Percentiles rank a stretch among this genome's conserved stretches.
These are phyloP conservation scores for Xestobium rufovillosum DNA, from an alignment of 2,888 invertebrate genomes.

Conservation along the genomic window DNA sequence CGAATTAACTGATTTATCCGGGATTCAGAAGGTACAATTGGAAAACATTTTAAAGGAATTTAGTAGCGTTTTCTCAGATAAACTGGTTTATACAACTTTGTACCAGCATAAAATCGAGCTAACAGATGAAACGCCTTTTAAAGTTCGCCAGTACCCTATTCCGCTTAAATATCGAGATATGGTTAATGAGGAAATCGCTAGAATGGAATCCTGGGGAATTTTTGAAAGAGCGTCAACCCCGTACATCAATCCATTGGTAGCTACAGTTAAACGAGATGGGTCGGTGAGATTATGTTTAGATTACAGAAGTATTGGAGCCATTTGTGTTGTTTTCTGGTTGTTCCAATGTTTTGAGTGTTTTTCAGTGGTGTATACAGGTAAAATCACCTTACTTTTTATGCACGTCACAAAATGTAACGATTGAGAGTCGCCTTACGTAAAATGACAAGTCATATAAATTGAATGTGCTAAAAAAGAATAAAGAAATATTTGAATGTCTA, in stretches of 20 bases:
- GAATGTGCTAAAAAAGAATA: too few relatives aligned
- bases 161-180: conserved; percentile 10
- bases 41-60: too few relatives aligned
- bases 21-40: too few relatives aligned
- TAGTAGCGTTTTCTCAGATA: conserved; percentile 10
- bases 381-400: too few relatives aligned
- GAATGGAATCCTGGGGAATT: conserved; percentile 10
- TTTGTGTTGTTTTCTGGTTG: too few relatives aligned
- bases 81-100: conserved; percentile 5
- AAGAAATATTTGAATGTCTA: too few relatives aligned
- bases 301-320: background rate
- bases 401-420: too few relatives aligned
- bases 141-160: conserved; percentile 13
- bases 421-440: too few relatives aligned
- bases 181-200: conserved; percentile 2
- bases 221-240: conserved; percentile 13
- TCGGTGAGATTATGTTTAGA: conserved; percentile 12
- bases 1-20: too few relatives aligned
- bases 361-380: too few relatives aligned
- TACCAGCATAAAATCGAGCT: conserved; percentile 13
- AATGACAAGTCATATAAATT: too few relatives aligned
- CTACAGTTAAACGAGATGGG: conserved; percentile 8
- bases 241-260: conserved; percentile 13
- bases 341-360: too few relatives aligned
- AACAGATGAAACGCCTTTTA: conserved; percentile 7